Percentiles rank a stretch among this genome's conserved stretches.
Evolutionary conservation across 2,888 invertebrate species (phyloP).

Genomic region (Pseudococcus longispinus): DNA sequence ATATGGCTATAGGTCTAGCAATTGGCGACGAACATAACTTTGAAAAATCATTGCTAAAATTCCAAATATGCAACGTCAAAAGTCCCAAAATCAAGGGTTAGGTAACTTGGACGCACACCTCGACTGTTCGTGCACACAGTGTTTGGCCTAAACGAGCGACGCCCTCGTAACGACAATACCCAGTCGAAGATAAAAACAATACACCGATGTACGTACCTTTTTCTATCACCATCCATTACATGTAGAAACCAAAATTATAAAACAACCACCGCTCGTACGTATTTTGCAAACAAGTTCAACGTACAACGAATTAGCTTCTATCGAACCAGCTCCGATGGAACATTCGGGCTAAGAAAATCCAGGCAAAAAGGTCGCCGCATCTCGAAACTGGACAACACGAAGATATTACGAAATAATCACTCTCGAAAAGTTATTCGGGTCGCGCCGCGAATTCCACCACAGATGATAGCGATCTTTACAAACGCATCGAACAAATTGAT

Average conservation of each 20-base stretch:
- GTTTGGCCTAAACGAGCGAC: background rate
- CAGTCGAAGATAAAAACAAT: background rate
- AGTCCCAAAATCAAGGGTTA: no score
- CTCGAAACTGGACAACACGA: background rate
- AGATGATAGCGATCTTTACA: background rate
- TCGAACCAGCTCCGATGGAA: background rate
- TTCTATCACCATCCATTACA: conserved; percentile 53
- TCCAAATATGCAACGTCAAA: no score
- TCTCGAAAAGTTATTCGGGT: background rate
- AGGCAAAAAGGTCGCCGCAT: background rate
- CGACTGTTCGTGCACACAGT: no score
- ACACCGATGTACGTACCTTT: conserved; percentile 45
- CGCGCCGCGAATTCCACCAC: background rate
- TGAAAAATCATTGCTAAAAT: no score
- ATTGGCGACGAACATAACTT: no score
- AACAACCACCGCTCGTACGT: conserved; percentile 27
- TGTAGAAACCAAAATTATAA: conserved; percentile 20
- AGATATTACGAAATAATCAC: background rate
- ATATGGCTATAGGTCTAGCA: no score
- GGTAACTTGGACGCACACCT: no score
- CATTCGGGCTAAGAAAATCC: background rate
- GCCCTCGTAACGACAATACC: no score
- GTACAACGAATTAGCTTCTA: background rate
- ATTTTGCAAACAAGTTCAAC: background rate
- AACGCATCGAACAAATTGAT: background rate